phyloP scores from a whole-genome alignment of 2,797 vertebrate genomes.

The Emys orbicularis region DNA sequence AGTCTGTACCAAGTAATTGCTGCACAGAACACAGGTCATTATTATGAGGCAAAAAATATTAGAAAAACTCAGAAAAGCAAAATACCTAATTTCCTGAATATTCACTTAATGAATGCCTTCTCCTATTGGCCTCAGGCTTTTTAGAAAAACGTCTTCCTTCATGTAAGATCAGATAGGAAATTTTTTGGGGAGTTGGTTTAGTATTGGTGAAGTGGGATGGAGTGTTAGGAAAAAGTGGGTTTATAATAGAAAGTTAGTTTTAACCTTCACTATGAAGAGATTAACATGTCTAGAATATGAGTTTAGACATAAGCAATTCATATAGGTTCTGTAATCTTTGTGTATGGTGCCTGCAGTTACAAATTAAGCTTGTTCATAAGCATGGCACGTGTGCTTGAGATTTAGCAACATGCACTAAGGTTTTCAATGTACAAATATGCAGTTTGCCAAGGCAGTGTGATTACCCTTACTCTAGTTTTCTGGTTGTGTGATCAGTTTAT shows the following conservation, averaged over 20 bases:
- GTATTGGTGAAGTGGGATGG: neutral
- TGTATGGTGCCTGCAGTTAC: neutral
- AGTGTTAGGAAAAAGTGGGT: fast-evolving
- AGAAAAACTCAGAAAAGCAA: neutral
- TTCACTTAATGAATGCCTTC: neutral
- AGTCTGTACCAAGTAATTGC: neutral
- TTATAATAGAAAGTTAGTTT: neutral
- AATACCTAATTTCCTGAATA: neutral
- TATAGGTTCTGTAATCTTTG: neutral
- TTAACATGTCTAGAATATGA: neutral
- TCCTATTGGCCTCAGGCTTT: neutral
- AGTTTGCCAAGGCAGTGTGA: neutral
- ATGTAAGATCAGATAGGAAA: neutral
- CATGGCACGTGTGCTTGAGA: neutral
- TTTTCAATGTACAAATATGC: neutral
- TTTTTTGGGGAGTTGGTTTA: neutral
- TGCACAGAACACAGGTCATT: neutral
- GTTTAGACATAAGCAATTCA: neutral
- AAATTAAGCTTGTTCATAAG: neutral
- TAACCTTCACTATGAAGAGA: neutral
- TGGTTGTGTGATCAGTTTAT: neutral
- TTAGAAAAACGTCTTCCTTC: neutral
- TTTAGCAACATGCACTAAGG: neutral
- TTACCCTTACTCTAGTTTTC: neutral
- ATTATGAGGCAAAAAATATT: neutral